Base-by-base conservation (phyloP, 2,888 invertebrate species). In the Raillietiella orientalis region DNA sequence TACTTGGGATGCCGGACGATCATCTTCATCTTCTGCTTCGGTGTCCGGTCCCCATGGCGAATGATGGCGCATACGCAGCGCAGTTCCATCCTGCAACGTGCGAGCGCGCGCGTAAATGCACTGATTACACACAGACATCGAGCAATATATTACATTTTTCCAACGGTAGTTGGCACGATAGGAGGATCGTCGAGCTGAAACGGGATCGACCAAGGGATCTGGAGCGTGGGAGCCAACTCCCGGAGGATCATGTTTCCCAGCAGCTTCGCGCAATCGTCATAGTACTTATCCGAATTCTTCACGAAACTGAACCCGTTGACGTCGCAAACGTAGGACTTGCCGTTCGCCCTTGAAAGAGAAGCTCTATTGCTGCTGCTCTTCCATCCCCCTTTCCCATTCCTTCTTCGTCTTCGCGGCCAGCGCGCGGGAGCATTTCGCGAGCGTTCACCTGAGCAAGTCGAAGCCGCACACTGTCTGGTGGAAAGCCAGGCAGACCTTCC, bases 11-110 rank as follows among this genome's bases (percentile, higher is more conserved):
- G 84, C 26, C 84, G 58, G 9, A 90, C 90, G 58, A 90, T 90
- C 35, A 93, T 90, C 50, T 99, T 99, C 93, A 99, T 96, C 53
- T 99, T 99, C 52, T 99, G 96, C 45, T 99, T 99, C 0, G 96
- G 96, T 9, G 96, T 99, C 34, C 96, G 56, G 47, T 99, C 96
- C 1, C 96, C 96, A 42, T 96, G 96, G 30, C 96, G 53, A 31
- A 96, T 93, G 4, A 96, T 77, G 14, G 77, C 96, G 21, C 90
- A 82, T 3, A 96, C 93, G 46, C 93, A 93, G 16, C 96, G 55
- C 29, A 69, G 45, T 43, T 67, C 67, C 66, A 69, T 69, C 61
- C 60, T 62, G 31, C 10, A 35, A 30, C n/a, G n/a, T n/a, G n/a
- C n/a, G n/a, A n/a, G n/a, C n/a, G n/a, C n/a, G n/a, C n/a, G n/a